Evolutionary conservation across 64 coral and sea anemone genomes (phyloP), one percentile per base, ranked within the genome.

Genomic region (Stichodactyla mertensii): DNA sequence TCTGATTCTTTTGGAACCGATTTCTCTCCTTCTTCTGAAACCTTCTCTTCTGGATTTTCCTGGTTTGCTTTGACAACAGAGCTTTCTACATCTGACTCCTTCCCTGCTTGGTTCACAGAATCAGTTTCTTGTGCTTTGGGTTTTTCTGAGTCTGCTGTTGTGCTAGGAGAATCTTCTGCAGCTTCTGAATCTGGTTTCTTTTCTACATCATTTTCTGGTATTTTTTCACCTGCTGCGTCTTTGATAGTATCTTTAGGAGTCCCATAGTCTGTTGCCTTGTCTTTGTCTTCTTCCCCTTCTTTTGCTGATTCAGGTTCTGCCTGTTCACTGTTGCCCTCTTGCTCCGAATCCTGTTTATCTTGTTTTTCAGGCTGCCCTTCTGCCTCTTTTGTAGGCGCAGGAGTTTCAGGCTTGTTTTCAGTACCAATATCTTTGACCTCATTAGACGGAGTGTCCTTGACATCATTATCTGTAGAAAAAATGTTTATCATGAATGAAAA

Each of bases 141-240:
- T 82, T 70, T 91, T 26, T 82, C 57, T 23, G 66, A 10, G 7
- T 66, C 62, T 66, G 62, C 4, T 66, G 62, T 64, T 59, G 83
- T 31, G 31, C 83, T 88, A 53, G 80, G 52, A 13, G 56, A 26
- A 51, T 61, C 55, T 10, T 83, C 86, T 0, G 51, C 86, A 26
- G 8, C 67, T 84, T 86, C 90, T 31, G 36, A 16, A 22, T 83
- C 82, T 86, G 89, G 51, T 11, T 36, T 80, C 54, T 93, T 58
- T 89, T 52, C 70, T 82, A 26, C 79, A 54, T 62, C 80, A 61
- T 18, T 89, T 51, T 80, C 84, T n/a, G 18, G 28, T 52, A 58
- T 45, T 5, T 58, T 77, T 19, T 59, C 62, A 89, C 61, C 31
- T 4, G 83, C 80, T 54, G 19, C 13, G 52, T 45, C n/a, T 67